Percentiles rank a stretch among this genome's conserved stretches.
These are phyloP conservation scores for Pelusios castaneus DNA, from an alignment of 2,113 vertebrate species.

Conservation along the genomic window DNA sequence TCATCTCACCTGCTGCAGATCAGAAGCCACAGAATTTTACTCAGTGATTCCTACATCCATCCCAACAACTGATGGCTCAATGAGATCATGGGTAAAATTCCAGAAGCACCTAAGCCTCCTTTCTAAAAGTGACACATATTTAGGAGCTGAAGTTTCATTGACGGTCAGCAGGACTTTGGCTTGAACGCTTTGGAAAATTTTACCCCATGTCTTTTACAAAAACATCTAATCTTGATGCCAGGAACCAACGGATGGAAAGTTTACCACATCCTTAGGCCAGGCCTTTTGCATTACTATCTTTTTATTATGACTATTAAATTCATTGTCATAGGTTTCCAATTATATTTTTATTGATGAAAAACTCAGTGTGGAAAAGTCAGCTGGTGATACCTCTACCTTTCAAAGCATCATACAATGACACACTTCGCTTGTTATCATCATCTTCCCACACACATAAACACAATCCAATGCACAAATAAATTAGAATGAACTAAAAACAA, in stretches of 20 bases:
- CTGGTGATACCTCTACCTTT: not conserved
- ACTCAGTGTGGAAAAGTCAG: not conserved
- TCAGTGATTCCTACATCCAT: not conserved
- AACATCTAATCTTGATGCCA: not conserved
- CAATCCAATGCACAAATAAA: not conserved
- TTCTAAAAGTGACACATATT: not conserved
- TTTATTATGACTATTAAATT: not conserved
- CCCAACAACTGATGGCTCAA: not conserved
- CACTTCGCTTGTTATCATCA: not conserved
- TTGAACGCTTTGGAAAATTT: not conserved
- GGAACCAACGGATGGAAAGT: not conserved
- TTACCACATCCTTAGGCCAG: not conserved
- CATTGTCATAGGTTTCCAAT: not conserved
- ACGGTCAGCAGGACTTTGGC: not conserved
- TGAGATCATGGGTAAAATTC: not conserved
- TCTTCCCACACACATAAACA: not conserved
- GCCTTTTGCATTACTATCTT: not conserved
- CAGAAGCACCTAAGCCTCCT: not conserved
- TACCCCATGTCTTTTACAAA: not conserved
- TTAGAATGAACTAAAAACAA: not conserved
- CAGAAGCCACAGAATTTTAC: not conserved
- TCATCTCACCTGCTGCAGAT: not conserved
- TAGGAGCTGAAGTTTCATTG: not conserved
- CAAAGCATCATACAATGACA: not conserved
- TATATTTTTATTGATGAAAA: not conserved